Evolutionary conservation across 1,140 invertebrate species (phyloP).

Genomic region (Leptinotarsa defecta): DNA sequence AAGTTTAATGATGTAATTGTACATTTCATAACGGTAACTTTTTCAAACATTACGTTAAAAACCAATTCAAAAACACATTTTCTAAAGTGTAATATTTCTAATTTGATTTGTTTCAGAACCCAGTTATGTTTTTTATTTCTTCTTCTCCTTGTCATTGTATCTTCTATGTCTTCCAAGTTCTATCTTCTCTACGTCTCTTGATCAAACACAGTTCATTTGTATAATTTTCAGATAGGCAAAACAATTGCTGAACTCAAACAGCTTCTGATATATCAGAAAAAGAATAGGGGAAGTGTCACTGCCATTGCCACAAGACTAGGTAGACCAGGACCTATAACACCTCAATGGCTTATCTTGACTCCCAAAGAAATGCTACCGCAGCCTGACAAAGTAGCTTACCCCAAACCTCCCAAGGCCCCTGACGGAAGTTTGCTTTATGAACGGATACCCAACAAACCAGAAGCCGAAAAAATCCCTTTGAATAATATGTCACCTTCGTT

Average conservation of each 20-base stretch:
- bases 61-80: background rate
- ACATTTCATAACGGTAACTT: background rate
- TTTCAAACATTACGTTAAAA: background rate
- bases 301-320: slow-evolving; percentile 79
- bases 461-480: slow-evolving; percentile 68
- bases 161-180: no score
- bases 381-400: slow-evolving; percentile 80
- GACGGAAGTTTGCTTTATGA: slow-evolving; percentile 86
- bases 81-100: background rate
- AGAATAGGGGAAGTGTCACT: slow-evolving; percentile 71
- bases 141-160: no score
- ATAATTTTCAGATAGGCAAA: slow-evolving; percentile 57
- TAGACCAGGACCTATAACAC: slow-evolving; percentile 65
- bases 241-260: slow-evolving; percentile 65
- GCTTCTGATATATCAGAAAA: slow-evolving; percentile 59
- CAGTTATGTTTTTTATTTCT: no score
- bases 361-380: slow-evolving; percentile 74
- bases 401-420: slow-evolving; percentile 83
- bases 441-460: slow-evolving; percentile 77
- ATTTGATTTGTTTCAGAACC: background rate
- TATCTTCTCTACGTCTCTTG: no score
- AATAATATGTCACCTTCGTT: slow-evolving; percentile 66
- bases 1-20: no score
- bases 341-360: slow-evolving; percentile 82
- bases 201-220: slow-evolving; percentile 2